Base-by-base conservation (phyloP, 2,888 invertebrate species). In the Chironomus riparius region DNA sequence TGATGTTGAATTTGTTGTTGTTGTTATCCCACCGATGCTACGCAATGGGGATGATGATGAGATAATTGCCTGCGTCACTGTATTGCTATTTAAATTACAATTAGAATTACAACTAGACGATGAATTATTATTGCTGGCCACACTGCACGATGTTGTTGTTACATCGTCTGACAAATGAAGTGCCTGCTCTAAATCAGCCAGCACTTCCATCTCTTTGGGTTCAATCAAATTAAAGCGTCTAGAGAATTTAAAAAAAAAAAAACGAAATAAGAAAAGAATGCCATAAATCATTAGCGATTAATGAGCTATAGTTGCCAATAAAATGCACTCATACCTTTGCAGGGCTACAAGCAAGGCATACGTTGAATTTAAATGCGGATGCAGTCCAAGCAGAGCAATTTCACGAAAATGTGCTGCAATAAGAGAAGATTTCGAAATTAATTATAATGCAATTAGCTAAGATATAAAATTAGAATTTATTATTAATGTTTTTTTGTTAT, bases 361-460 rank as follows among this genome's bases (percentile, higher is more conserved):
- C 81, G 98, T 93, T 87, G 95, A 92, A 88, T 98, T 97, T 85
- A 98, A 91, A 87, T 98, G 97, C 83, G 95, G 92, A 87, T 97
- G 97, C 84, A 98, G 89, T 81, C 94, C 93, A 85, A 98, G 89
- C 84, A 94, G 89, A 83, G 94, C 93, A 81, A 97, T 92, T 88
- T 97, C 95, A 86, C 94, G 91, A 88, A 97, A 97, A 90, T 98
- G 98, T 86, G 94, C 93, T 85, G 96, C 38, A 38, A 38, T 10
- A 10, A 38, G 2, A 38, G 10, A 10, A 38, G 38, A 28, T 4
- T 28, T 28, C 5, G 28, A 38, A 38, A 38, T 38, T 38, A 38
- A 38, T 38, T 38, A 38, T 38, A 38, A 38, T 38, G 38, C 38
- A 38, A 38, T 38, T 38, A 38, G 28, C 4, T 6, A 28, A 28